Conservation (phyloP, 2,888 invertebrate genomes). For the Drosophila affinis region DNA sequence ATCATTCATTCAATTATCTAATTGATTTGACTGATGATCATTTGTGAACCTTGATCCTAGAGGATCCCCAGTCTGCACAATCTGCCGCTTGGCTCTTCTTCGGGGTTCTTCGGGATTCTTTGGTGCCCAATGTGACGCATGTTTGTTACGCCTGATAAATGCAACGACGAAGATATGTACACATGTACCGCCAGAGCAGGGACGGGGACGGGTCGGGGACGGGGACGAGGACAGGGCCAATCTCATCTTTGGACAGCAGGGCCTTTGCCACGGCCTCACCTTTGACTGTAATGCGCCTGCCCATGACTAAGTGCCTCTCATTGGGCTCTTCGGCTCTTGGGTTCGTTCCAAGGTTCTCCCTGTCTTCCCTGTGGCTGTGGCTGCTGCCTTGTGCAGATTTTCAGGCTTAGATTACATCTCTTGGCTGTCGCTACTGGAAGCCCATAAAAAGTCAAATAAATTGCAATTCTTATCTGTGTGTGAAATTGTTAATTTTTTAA, state of each 20-base stretch:
- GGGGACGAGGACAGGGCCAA: not conserved
- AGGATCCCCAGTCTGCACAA: not conserved
- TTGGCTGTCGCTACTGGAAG: constrained; percentile 40
- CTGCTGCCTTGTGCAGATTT: constrained; percentile 37
- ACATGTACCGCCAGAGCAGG: too few relatives aligned
- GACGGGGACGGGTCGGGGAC: too few relatives aligned
- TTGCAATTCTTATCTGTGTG: constrained; percentile 52
- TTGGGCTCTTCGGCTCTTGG: constrained; percentile 18
- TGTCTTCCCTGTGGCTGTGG: constrained; percentile 35
- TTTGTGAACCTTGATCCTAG: constrained; percentile 75
- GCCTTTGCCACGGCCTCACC: constrained; percentile 29
- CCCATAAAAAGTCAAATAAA: constrained; percentile 44
- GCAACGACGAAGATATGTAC: constrained; percentile 21
- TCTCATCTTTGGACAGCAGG: constrained; percentile 22
- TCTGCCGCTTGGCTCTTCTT: not conserved
- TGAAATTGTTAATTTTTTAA: constrained; percentile 63
- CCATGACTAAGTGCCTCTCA: constrained; percentile 68
- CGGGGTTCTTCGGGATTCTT: constrained; percentile 8
- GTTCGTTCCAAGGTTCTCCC: constrained; percentile 8
- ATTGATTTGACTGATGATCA: constrained; percentile 81
- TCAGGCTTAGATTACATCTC: constrained; percentile 47
- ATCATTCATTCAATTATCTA: constrained; percentile 79
- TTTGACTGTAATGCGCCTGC: constrained; percentile 49
- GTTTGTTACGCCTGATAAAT: constrained; percentile 74
- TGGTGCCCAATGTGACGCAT: constrained; percentile 66